Base-by-base conservation (phyloP, 2,888 invertebrate genomes). In the Fissipunctia ypsillon region DNA sequence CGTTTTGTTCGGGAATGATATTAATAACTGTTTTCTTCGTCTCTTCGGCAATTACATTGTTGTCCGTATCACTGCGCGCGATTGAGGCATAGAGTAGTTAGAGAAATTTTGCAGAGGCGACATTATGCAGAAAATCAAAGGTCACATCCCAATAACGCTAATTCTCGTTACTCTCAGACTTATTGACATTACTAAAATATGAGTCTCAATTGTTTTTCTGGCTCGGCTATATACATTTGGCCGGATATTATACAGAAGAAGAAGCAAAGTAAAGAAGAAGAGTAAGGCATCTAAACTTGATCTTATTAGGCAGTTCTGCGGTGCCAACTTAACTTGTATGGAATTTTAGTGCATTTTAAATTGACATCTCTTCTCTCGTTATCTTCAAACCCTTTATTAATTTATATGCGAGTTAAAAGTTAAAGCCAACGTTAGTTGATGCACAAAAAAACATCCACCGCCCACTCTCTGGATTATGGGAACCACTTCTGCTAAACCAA, bases 21-120 rank as follows among this genome's bases (percentile, higher is more conserved):
- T 94, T 94, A 94, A 95, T 96, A 95, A 93, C 94, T 92, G 92
- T 95, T 95, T 94, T 94, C 93, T 94, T 91, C 93, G 93, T 94
- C 94, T 91, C 91, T 88, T 84, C 86, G 87, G 90, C 95, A 95
- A 95, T 95, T 95, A 95, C 94, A 90, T 86, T 89, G 92, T 90
- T 93, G 93, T 89, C 91, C 89, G 95, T 95, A 95, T 95, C 95
- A 95, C 94, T 94, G 95, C 89, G 81, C 82, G 80, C 87, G 88
- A 91, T 90, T 90, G 84, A 76, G 73, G 22, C 91, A 92, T 84
- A 93, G 94, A 94, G 43, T 88, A 89, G 31, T 3, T 43, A 7
- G 14, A 3, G 3, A 25, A 73, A 57, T 48, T 45, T 41, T 10
- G 43, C 68, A 92, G 89, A 89, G 1, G 76, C 1, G 82, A 71